Conservation (phyloP, 2,113 vertebrate genomes). For the Pedionomus torquatus region DNA sequence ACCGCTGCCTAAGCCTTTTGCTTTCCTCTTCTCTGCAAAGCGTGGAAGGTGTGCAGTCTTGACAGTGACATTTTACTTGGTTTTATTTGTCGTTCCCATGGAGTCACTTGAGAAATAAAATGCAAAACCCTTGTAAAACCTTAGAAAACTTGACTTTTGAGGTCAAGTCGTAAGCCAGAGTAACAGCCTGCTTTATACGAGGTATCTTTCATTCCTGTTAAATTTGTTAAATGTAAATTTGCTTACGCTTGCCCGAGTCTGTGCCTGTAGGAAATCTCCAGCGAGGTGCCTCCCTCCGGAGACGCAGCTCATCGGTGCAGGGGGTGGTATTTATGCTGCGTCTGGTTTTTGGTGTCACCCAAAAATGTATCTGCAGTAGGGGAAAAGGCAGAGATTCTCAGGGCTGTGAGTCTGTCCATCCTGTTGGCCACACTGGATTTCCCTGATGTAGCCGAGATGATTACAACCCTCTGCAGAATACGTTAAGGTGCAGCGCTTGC, state of each 20-base stretch:
- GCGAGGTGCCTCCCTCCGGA: neutral
- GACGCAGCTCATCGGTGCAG: neutral
- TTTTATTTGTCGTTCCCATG: neutral
- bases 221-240: neutral
- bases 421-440: neutral
- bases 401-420: neutral
- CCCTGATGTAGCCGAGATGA: neutral
- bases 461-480: neutral
- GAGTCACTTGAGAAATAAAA: neutral
- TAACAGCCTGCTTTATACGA: neutral
- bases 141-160: neutral
- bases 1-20: neutral
- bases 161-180: neutral
- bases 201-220: neutral
- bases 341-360: neutral
- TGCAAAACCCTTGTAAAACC: neutral
- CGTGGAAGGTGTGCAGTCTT: neutral
- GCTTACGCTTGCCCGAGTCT: neutral
- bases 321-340: neutral
- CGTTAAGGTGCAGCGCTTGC: neutral
- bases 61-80: neutral
- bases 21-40: neutral
- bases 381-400: neutral
- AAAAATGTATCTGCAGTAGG: neutral
- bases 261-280: neutral